phyloP scores from a whole-genome alignment of 1,140 invertebrate species.

The Akabosia matsudoensis region DNA sequence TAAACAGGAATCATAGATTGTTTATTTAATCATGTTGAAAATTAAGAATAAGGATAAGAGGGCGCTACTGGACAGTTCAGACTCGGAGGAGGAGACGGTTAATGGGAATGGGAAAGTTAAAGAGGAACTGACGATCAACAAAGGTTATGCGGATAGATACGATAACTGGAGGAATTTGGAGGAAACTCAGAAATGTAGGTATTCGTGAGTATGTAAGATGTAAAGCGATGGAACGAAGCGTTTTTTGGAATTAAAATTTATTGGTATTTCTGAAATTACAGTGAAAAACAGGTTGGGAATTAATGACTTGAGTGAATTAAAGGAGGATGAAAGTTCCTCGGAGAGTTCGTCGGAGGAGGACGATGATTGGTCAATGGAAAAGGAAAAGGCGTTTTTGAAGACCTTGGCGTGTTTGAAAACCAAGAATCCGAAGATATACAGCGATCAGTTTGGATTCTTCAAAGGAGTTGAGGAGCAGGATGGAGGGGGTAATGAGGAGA shows the following conservation, averaged over 20 bases:
- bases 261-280: conserved; percentile 51
- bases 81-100: conserved; percentile 27
- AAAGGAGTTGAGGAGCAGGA: conserved; percentile 49
- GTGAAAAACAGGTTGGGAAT: conserved; percentile 73
- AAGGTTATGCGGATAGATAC: conserved; percentile 56
- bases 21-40: not conserved
- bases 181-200: conserved; percentile 57
- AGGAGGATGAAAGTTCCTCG: conserved; percentile 51
- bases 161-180: conserved; percentile 57
- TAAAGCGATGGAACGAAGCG: not conserved
- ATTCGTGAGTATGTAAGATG: not conserved
- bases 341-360: conserved; percentile 60
- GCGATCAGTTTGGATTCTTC: conserved; percentile 73
- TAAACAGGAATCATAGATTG: not conserved
- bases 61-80: not conserved
- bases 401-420: conserved; percentile 78
- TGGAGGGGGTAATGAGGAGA: not conserved
- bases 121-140: conserved; percentile 50
- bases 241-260: not conserved
- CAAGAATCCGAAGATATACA: conserved; percentile 83
- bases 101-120: not conserved
- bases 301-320: conserved; percentile 49
- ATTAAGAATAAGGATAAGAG: not conserved
- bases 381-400: conserved; percentile 83
- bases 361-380: conserved; percentile 61